Evolutionary conservation across 1,140 invertebrate species (phyloP).

Genomic region (Melitaea cinxia): DNA sequence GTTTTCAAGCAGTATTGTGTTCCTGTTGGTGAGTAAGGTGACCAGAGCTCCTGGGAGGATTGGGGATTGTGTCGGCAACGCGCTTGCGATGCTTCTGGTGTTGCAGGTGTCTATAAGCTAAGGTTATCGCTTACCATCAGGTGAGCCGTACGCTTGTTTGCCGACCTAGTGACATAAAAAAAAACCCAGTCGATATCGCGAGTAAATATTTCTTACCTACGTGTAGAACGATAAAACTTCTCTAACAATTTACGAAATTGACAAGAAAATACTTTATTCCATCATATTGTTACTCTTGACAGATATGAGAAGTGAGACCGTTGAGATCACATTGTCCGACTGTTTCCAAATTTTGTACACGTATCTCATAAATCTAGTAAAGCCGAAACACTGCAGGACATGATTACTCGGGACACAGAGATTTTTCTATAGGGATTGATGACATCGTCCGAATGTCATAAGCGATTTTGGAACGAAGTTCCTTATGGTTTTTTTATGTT

Average conservation of each 20-base stretch:
- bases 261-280: conserved; percentile 19
- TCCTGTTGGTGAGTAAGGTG: no score
- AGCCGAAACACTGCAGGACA: conserved; percentile 9
- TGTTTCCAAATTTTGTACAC: conserved; percentile 34
- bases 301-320: conserved; percentile 23
- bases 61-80: no score
- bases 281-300: conserved; percentile 12
- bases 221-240: neutral
- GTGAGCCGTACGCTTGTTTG: no score
- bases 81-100: no score
- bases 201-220: neutral
- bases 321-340: conserved; percentile 25
- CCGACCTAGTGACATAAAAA: no score
- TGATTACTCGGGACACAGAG: conserved; percentile 4
- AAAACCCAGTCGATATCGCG: neutral
- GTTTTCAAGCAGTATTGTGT: no score
- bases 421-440: neutral
- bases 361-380: conserved; percentile 35
- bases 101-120: no score
- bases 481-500: no score
- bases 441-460: neutral
- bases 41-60: no score
- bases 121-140: no score
- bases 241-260: neutral
- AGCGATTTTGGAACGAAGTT: no score